Percentiles rank a stretch among this genome's conserved stretches.
phyloP scores from a whole-genome alignment of 2,888 invertebrate genomes.

The Lomographa bimaculata region DNA sequence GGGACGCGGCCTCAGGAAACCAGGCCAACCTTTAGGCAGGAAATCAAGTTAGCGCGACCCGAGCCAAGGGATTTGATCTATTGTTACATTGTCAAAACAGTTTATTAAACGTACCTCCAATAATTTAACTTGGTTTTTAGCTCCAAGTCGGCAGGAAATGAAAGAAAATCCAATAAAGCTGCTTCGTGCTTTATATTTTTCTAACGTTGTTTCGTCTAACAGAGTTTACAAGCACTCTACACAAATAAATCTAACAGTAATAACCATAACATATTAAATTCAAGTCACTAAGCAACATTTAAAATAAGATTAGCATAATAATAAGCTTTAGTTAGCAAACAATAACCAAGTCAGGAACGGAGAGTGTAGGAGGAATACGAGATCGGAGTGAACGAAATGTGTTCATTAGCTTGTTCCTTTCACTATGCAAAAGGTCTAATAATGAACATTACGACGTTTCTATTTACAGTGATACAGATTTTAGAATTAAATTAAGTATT shows the following conservation, averaged over 20 bases:
- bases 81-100: background rate
- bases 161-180: slow-evolving; percentile 5
- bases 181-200: no score
- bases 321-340: slow-evolving; percentile 38
- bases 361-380: slow-evolving; percentile 30
- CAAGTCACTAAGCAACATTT: slow-evolving; percentile 19
- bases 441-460: no score
- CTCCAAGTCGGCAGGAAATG: slow-evolving; percentile 4
- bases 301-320: slow-evolving; percentile 34
- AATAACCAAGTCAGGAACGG: slow-evolving; percentile 38
- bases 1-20: no score
- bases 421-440: no score
- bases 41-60: no score
- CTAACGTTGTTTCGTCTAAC: no score
- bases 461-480: no score
- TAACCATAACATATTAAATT: slow-evolving; percentile 9
- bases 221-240: slow-evolving; percentile 1
- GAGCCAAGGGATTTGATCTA: no score
- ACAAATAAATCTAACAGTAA: background rate
- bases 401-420: slow-evolving; percentile 24
- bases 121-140: background rate
- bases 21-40: no score
- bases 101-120: background rate
- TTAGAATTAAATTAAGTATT: no score
- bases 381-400: slow-evolving; percentile 37